phyloP scores from a whole-genome alignment of 2,888 invertebrate species.

The Aquatica leii region DNA sequence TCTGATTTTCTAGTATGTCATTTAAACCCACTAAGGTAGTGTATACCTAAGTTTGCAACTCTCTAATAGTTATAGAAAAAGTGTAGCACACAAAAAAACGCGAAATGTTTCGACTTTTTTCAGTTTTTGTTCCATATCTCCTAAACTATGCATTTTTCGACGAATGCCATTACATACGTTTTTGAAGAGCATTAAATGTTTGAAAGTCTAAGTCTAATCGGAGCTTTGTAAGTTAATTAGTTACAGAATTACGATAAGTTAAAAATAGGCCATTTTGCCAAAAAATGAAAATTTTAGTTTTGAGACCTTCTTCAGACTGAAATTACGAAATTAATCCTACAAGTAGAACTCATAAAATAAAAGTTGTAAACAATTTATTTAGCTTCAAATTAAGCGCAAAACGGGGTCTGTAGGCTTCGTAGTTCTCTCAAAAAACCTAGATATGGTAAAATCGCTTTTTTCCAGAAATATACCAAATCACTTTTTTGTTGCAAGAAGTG shows the following conservation, averaged over 20 bases:
- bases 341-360: neutral
- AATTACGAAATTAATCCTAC: neutral
- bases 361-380: neutral
- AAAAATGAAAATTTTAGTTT: constrained; percentile 3
- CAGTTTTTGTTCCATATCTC: neutral
- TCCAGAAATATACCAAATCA: no score
- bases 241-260: neutral
- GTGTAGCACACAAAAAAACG: neutral
- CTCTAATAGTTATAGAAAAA: neutral
- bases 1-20: neutral
- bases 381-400: neutral
- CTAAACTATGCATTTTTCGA: neutral
- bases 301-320: neutral
- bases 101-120: neutral
- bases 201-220: neutral
- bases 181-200: neutral
- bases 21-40: neutral
- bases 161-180: neutral
- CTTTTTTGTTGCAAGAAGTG: no score
- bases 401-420: neutral
- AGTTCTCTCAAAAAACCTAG: neutral
- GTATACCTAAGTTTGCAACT: neutral
- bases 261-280: neutral
- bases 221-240: neutral
- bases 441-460: neutral